A percentile compares a stretch with the other conserved stretches of the same genome.
Evolutionary conservation across 2,797 vertebrate species (phyloP).

Genomic region (Lutjanus campechanus): DNA sequence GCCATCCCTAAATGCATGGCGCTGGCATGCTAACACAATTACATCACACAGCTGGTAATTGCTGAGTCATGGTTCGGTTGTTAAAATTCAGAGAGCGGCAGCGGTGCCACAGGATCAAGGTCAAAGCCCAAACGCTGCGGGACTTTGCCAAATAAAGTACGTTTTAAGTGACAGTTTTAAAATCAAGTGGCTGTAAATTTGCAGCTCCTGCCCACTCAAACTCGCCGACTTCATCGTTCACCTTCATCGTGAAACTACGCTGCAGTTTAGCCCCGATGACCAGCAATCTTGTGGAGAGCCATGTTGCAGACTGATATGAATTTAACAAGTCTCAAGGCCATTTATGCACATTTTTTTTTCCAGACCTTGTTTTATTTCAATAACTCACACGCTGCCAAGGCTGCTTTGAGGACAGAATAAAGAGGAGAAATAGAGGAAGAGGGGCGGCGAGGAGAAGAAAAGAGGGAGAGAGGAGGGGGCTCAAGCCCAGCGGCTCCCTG

Average conservation of each 20-base stretch:
- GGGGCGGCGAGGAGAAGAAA: background rate
- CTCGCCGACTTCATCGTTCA: slow-evolving; percentile 1
- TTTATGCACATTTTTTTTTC: slow-evolving; percentile 8
- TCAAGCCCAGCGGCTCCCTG: slow-evolving; percentile 10
- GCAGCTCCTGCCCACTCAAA: background rate
- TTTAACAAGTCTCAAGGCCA: slow-evolving; percentile 35
- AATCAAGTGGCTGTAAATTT: slow-evolving; percentile 1
- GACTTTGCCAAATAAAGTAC: background rate
- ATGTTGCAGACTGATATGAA: slow-evolving; percentile 27
- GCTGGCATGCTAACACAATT: background rate
- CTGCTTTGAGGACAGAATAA: slow-evolving; percentile 16
- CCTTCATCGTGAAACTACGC: background rate
- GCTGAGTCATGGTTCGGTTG: slow-evolving; percentile 1
- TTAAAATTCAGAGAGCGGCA: background rate
- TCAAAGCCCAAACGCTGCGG: background rate
- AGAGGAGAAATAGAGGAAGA: slow-evolving; percentile 11
- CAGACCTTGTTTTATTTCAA: slow-evolving; percentile 41
- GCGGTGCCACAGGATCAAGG: background rate
- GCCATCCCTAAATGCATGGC: background rate
- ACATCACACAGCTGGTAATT: background rate
- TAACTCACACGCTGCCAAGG: slow-evolving; percentile 43
- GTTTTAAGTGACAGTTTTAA: background rate
- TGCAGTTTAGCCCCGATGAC: background rate
- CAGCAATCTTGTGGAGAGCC: background rate
- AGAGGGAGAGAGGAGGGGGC: background rate